phyloP scores from a whole-genome alignment of 2,113 vertebrate species.

The Trogon melanurus region DNA sequence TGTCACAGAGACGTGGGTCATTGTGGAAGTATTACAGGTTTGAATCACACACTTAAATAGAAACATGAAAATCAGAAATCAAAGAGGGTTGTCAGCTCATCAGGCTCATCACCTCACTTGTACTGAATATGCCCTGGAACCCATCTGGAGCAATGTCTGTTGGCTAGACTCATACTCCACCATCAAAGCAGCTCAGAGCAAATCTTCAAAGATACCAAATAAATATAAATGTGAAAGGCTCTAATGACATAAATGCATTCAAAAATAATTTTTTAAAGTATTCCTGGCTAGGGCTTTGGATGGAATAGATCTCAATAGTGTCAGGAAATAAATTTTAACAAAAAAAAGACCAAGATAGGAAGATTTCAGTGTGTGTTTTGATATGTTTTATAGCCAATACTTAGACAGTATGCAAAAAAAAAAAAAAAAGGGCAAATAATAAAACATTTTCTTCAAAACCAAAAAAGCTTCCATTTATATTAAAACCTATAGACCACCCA shows the following conservation, averaged over 20 bases:
- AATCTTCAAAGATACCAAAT: background rate
- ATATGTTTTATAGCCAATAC: background rate
- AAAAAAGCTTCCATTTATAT: background rate
- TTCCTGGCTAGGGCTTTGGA: background rate
- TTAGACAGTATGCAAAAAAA: background rate
- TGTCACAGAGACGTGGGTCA: slow-evolving; percentile 11
- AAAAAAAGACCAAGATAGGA: background rate
- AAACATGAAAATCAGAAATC: background rate
- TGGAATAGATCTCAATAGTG: background rate
- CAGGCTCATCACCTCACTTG: background rate
- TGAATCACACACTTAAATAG: slow-evolving; percentile 22
- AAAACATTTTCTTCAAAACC: background rate
- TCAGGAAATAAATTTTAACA: background rate
- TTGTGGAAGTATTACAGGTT: slow-evolving; percentile 6
- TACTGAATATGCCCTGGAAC: background rate
- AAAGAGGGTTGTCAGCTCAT: background rate
- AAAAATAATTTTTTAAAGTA: background rate
- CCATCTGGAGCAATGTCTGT: background rate
- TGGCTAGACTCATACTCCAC: background rate
- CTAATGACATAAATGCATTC: background rate
- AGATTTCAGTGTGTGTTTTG: background rate
- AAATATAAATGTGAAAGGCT: background rate
- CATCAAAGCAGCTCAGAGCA: background rate
- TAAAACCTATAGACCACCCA: background rate
- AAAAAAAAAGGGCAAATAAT: background rate